phyloP scores from a whole-genome alignment of 1,140 invertebrate species.

The Odontomachus brunneus region DNA sequence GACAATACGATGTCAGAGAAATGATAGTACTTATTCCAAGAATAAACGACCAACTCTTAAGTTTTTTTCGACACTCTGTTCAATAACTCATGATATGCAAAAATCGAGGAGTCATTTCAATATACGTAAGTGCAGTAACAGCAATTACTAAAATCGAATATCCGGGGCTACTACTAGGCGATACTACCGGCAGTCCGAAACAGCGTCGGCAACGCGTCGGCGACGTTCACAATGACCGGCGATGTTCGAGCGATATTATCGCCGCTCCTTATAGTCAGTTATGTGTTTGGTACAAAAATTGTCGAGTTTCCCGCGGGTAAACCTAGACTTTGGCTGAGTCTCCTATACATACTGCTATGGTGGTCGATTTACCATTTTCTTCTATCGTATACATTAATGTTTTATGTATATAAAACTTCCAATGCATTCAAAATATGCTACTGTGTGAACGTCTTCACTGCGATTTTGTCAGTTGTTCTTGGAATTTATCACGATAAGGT shows the following conservation, averaged over 20 bases:
- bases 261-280: too few species aligned
- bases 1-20: too few species aligned
- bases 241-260: too few species aligned
- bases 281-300: neutral
- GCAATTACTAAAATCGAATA: too few species aligned
- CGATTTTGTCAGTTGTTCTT: too few species aligned
- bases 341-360: neutral
- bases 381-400: neutral
- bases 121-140: too few species aligned
- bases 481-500: constrained; percentile 11
- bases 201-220: neutral
- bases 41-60: too few species aligned
- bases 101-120: too few species aligned
- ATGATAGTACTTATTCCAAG: too few species aligned
- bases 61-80: too few species aligned
- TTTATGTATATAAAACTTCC: neutral
- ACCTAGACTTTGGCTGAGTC: neutral
- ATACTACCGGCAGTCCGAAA: neutral
- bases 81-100: too few species aligned
- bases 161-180: too few species aligned
- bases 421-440: neutral
- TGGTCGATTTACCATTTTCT: constrained; percentile 2
- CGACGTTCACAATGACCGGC: neutral
- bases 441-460: neutral
- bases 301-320: neutral